Evolutionary conservation across 2,888 invertebrate species (phyloP).

Genomic region (Leucoptera coffeella): DNA sequence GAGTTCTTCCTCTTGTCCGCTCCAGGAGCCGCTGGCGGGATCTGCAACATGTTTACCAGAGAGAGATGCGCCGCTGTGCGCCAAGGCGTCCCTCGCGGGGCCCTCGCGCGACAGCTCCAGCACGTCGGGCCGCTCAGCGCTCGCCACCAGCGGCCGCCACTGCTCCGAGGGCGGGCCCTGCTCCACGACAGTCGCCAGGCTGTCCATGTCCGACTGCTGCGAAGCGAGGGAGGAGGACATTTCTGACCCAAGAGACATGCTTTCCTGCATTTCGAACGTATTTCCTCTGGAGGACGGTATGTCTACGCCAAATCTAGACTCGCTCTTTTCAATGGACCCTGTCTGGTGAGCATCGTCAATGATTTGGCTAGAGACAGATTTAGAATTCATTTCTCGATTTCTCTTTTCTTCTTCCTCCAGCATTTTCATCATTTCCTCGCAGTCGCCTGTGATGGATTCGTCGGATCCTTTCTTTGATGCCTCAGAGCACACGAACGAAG

Average conservation of each 20-base stretch:
- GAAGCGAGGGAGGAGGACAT: conserved; percentile 47
- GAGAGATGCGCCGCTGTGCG: conserved; percentile 37
- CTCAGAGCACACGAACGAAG: conserved; percentile 39
- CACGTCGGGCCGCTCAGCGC: conserved; percentile 34
- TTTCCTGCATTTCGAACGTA: conserved; percentile 25
- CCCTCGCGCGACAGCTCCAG: conserved; percentile 35
- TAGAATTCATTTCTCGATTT: conserved; percentile 33
- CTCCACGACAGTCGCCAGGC: conserved; percentile 42
- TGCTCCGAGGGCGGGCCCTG: conserved; percentile 37
- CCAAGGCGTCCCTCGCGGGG: conserved; percentile 35
- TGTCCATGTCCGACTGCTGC: conserved; percentile 44
- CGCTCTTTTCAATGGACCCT: conserved; percentile 33
- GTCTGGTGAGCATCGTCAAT: conserved; percentile 44
- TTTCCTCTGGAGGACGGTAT: conserved; percentile 25
- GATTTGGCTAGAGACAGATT: conserved; percentile 37
- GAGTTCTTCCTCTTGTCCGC: conserved; percentile 45
- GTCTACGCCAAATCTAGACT: conserved; percentile 36
- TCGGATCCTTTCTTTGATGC: conserved; percentile 42
- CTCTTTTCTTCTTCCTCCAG: conserved; percentile 46
- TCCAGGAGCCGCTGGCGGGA: conserved; percentile 51
- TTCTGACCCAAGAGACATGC: conserved; percentile 41
- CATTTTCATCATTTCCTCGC: conserved; percentile 54
- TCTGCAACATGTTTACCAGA: conserved; percentile 51
- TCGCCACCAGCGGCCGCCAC: conserved; percentile 23
- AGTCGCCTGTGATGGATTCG: conserved; percentile 53